Evolutionary conservation across 2,113 vertebrate species (phyloP).

Genomic region (Kryptolebias marmoratus): DNA sequence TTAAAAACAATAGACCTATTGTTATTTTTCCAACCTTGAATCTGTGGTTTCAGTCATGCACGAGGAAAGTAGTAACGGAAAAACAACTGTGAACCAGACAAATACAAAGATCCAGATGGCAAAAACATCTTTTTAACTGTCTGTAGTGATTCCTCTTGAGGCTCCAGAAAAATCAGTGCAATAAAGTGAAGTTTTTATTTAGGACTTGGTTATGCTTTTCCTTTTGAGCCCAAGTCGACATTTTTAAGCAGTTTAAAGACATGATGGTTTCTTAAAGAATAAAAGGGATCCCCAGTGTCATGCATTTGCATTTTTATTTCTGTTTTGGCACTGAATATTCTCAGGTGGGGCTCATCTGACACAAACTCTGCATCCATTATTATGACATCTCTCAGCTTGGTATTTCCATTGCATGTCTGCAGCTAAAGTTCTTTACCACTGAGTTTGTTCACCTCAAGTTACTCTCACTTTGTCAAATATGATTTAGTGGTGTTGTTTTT

Average conservation of each 20-base stretch:
- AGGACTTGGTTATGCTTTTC: background rate
- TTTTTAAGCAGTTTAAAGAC: slow-evolving; percentile 1
- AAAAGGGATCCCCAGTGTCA: background rate
- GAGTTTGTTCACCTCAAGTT: background rate
- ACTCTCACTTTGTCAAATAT: background rate
- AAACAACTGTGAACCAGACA: slow-evolving; percentile 28
- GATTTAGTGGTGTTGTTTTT: background rate
- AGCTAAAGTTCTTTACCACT: background rate
- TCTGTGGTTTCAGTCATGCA: slow-evolving; percentile 24
- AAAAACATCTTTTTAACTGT: slow-evolving; percentile 22
- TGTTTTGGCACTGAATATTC: slow-evolving; percentile 5
- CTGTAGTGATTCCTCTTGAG: background rate
- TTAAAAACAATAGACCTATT: too few relatives aligned
- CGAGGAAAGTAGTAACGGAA: slow-evolving; percentile 10
- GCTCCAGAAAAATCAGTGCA: slow-evolving; percentile 3
- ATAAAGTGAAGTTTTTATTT: background rate
- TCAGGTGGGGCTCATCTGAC: background rate
- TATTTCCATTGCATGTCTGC: background rate
- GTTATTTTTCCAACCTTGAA: slow-evolving; percentile 42
- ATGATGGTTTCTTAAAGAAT: slow-evolving; percentile 2
- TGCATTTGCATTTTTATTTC: slow-evolving; percentile 12
- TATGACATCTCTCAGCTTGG: background rate
- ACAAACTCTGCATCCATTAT: slow-evolving; percentile 5
- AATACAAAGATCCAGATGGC: slow-evolving; percentile 45
- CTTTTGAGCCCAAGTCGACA: background rate